Evolutionary conservation across 1,140 invertebrate genomes (phyloP).

Genomic region (Lucilia sericata): DNA sequence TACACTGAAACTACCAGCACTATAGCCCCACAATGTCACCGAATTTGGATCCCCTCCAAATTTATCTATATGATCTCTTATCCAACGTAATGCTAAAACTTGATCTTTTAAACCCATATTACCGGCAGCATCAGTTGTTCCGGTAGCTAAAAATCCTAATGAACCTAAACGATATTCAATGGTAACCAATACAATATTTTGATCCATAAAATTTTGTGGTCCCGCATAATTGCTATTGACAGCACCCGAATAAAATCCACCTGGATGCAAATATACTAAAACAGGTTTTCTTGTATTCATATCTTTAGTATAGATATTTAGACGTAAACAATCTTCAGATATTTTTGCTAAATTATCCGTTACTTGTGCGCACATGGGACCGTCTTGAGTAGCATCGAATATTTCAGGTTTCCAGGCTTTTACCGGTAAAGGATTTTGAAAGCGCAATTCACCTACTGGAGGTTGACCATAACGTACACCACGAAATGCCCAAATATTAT

Average conservation of each 20-base stretch:
- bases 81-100: conserved; percentile 78
- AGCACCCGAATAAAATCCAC: conserved; percentile 69
- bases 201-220: conserved; percentile 71
- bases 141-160: conserved; percentile 75
- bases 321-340: conserved; percentile 82
- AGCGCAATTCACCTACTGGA: conserved; percentile 57
- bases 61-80: conserved; percentile 76
- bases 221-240: conserved; percentile 68
- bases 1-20: conserved; percentile 71
- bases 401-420: conserved; percentile 69
- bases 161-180: conserved; percentile 76
- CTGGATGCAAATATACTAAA: conserved; percentile 75
- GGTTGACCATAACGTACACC: conserved; percentile 76
- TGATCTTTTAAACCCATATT: conserved; percentile 84
- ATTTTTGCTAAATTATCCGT: conserved; percentile 57
- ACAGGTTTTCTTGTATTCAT: conserved; percentile 68
- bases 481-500: conserved; percentile 73
- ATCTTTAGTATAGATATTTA: conserved; percentile 83
- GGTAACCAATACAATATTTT: conserved; percentile 72
- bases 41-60: conserved; percentile 78
- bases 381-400: conserved; percentile 72
- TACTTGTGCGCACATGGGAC: conserved; percentile 70
- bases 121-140: conserved; percentile 73
- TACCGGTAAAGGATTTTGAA: conserved; percentile 68
- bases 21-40: conserved; percentile 77